Evolutionary conservation across 2,888 invertebrate species (phyloP).

Genomic region (Prenolepis imparis): DNA sequence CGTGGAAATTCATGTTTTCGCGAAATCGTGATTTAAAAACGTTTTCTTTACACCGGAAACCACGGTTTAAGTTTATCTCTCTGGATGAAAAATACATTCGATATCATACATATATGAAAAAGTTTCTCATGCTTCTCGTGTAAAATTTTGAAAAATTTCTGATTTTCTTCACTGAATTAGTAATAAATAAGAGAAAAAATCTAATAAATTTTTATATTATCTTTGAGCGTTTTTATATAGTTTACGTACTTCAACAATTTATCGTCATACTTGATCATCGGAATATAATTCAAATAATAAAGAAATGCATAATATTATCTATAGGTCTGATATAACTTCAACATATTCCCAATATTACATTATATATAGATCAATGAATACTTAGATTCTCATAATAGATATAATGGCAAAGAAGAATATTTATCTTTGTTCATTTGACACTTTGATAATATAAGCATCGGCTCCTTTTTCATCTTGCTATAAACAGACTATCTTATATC

Average conservation of each 20-base stretch:
- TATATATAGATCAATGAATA: not conserved
- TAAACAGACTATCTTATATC: slow-evolving; percentile 28
- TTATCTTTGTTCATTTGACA: not conserved
- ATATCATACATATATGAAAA: not conserved
- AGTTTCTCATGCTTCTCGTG: not conserved
- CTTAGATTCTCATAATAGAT: not conserved
- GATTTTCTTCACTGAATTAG: not conserved
- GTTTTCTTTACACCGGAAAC: slow-evolving; percentile 1
- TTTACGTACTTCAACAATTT: not conserved
- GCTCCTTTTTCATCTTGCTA: slow-evolving; percentile 1
- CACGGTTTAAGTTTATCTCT: not conserved
- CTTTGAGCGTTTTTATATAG: not conserved
- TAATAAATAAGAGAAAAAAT: not conserved
- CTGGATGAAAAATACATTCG: not conserved
- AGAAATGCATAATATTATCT: slow-evolving; percentile 1
- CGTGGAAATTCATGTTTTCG: slow-evolving; percentile 36
- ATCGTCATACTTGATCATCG: not conserved
- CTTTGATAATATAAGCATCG: slow-evolving; percentile 15
- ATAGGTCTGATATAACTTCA: slow-evolving; percentile 16
- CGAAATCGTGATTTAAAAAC: slow-evolving; percentile 13
- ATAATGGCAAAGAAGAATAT: not conserved
- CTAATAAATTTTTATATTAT: not conserved
- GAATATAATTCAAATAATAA: slow-evolving; percentile 9
- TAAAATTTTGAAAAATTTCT: not conserved
- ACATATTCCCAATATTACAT: not conserved